Evolutionary conservation across 2,797 vertebrate genomes (phyloP).

Genomic region (Lutjanus campechanus): DNA sequence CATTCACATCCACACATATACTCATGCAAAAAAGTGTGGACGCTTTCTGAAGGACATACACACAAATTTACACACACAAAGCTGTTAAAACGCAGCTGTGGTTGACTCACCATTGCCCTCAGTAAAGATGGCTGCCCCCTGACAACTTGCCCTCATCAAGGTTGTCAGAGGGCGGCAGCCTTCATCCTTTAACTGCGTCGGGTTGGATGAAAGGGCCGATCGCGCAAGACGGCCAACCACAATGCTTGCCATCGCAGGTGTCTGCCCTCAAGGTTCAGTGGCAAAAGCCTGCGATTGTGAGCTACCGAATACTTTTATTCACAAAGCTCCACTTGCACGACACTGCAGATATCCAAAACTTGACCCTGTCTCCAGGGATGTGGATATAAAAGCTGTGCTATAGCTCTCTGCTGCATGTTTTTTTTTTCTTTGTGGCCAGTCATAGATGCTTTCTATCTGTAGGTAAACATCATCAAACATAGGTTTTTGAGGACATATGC

Average conservation of each 20-base stretch:
- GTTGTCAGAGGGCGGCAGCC: constrained; percentile 5
- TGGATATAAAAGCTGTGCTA: background rate
- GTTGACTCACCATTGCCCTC: background rate
- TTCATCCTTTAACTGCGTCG: background rate
- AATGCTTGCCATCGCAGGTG: background rate
- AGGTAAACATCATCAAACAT: background rate
- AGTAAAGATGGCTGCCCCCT: constrained; percentile 17
- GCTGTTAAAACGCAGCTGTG: background rate
- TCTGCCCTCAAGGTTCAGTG: background rate
- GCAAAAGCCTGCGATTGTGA: background rate
- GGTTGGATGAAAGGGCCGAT: constrained; percentile 17
- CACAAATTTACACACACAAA: background rate
- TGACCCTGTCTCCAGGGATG: background rate
- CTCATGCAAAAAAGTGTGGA: background rate
- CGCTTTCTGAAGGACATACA: too few relatives aligned
- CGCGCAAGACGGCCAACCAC: background rate
- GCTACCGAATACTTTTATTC: background rate
- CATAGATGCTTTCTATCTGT: background rate
- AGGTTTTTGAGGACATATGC: too few relatives aligned
- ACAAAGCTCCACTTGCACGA: background rate
- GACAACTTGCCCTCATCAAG: background rate
- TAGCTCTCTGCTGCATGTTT: background rate
- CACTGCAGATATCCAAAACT: background rate
- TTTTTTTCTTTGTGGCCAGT: background rate
- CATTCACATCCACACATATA: background rate